Evolutionary conservation across 2,113 vertebrate genomes (phyloP).

Genomic region (Cyprinodon brontotheroides): DNA sequence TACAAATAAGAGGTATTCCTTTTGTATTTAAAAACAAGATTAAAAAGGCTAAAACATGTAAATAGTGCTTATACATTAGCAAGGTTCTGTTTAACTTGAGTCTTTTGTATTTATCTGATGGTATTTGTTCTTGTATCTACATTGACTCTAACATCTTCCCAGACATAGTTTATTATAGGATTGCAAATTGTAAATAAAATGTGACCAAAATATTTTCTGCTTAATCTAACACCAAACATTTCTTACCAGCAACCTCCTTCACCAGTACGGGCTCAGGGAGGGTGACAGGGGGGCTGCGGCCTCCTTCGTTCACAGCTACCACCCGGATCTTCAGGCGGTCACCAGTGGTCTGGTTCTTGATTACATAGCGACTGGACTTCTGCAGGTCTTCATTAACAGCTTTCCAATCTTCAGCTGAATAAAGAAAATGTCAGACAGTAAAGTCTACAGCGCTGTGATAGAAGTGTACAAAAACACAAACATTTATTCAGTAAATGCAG

Average conservation of each 20-base stretch:
- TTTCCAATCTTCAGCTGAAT: slow-evolving; percentile 87
- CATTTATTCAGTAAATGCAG: no score
- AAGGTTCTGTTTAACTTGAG: not conserved
- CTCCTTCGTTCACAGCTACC: slow-evolving; percentile 80
- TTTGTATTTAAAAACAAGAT: not conserved
- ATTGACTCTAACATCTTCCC: not conserved
- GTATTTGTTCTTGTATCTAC: not conserved
- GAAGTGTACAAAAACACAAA: not conserved
- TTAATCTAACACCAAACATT: not conserved
- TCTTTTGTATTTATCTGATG: not conserved
- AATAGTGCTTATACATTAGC: not conserved
- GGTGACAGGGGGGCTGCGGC: slow-evolving; percentile 75
- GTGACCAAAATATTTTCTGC: not conserved
- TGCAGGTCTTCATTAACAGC: slow-evolving; percentile 82
- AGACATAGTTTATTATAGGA: not conserved
- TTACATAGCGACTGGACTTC: slow-evolving; percentile 84
- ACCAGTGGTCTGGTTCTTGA: slow-evolving; percentile 83
- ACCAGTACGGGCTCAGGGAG: slow-evolving; percentile 85
- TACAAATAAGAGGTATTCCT: not conserved
- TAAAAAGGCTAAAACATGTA: not conserved
- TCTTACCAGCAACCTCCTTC: slow-evolving; percentile 86
- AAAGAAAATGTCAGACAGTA: not conserved
- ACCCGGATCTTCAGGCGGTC: slow-evolving; percentile 88
- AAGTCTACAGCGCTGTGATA: not conserved
- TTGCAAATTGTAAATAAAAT: not conserved